Evolutionary conservation across 2,113 vertebrate species (phyloP), one percentile per base, ranked within the genome.

Genomic region (Amphilophus citrinellus): DNA sequence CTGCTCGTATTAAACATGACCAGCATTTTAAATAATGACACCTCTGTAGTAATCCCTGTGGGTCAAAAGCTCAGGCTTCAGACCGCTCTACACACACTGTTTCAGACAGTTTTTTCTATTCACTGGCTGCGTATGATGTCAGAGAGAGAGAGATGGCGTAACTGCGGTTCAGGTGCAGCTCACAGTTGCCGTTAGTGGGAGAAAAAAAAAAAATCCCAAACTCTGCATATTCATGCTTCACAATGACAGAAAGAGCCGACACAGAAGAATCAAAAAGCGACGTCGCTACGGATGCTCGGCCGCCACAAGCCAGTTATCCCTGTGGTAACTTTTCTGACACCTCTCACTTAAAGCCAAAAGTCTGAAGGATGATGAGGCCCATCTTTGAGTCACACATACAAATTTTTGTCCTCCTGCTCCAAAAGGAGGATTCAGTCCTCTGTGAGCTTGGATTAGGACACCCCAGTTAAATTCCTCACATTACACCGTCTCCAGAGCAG

Each of bases 201-300:
- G 30, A 3, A 4, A 4, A 30, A 30, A 30, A 30, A 30, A 30
- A 30, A 30, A 30, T 30, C 30, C 30, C 30, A 30, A 30, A 35
- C 6, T 35, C 32, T 6, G 32, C 32, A 35, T 35, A 35, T 35
- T 35, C 32, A 35, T 35, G 32, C 9, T 9, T 39, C 37, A 39
- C 9, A 39, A 10, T 39, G 37, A 0, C 42, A 18, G 14, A 42
- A 68, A 68, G 15, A 71, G 22, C 9, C 24, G 9, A 71, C 42
- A 71, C 7, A 50, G 0, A 50, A 24, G 2, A 1, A 30, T 20
- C 24, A 30, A 2, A 2, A 50, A 71, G 42, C 5, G 24, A 30
- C 6, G 47, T 50, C 15, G 47, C 42, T 18, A 10, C 11, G 47
- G 66, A 27, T 50, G 15, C 44, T 50, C 22, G 15, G 47, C 42